Base-by-base conservation (phyloP, 30 jellyfish, hydroid and myxozoan species). In the Aurelia sp. region DNA sequence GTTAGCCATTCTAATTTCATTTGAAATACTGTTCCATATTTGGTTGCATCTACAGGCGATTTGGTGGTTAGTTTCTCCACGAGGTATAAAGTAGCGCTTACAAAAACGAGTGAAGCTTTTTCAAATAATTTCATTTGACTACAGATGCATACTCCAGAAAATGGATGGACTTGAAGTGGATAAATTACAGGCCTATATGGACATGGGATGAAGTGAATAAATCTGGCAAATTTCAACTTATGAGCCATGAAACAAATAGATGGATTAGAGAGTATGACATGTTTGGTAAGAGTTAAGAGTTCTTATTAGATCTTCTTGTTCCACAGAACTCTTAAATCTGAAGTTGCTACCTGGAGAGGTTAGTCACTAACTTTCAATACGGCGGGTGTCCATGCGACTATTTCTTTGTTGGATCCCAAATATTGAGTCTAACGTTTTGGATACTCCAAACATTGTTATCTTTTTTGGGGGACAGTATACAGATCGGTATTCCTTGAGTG, bases 81-180 rank as follows among this genome's bases (percentile, higher is more conserved):
- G 52, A 13, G 20, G 33, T 50, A 48, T 40, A 35, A 16, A 48
- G 8, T 20, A 13, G 24, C 17, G 69, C 35, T 10, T 4, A 4
- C 0, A 19, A 7, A n/a, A 21, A 35, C 24, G 12, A 57, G 10
- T 76, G 6, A 5, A 17, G 57, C 51, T 31, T 52, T 30, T 5
- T 13, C 58, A 6, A 19, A 21, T 58, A 6, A 18, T 55, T 47
- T 80, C 18, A 9, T 44, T 7, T 63, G 58, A 61, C 17, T 22
- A 21, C 55, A 87, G 96, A 64, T 67, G 84, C 96, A 8, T 87
- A 76, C 58, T 77, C 96, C 44, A 76, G 24, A 73, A 53, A 44
- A 4, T 87, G 81, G 85, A n/a, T 87, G 76, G 59, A 44, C 31
- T 8, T 87, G 30, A 50, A 59, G 3, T 87, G 96, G 96, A 4